Percentiles rank a stretch among this genome's conserved stretches.
Evolutionary conservation across 2,888 invertebrate species (phyloP).

Genomic region (Drosophila hamatofila): DNA sequence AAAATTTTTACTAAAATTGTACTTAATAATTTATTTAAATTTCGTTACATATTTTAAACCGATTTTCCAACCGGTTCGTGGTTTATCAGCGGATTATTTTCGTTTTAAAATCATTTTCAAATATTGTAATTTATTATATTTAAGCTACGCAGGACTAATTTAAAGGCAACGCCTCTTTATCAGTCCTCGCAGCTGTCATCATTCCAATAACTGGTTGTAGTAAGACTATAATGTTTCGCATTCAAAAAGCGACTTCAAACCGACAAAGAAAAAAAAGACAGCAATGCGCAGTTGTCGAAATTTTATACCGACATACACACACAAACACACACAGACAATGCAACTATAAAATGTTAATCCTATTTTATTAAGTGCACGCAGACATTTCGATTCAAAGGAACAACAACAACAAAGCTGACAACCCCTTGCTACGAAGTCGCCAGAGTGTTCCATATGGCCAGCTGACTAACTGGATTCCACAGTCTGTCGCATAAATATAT

Average conservation of each 20-base stretch:
- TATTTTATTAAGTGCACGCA: constrained; percentile 77
- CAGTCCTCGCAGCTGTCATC: constrained; percentile 73
- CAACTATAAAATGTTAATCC: constrained; percentile 77
- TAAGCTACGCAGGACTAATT: constrained; percentile 23
- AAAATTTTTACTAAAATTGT: too few species aligned
- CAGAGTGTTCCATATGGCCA: constrained; percentile 33
- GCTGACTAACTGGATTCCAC: constrained; percentile 65
- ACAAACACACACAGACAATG: constrained; percentile 30
- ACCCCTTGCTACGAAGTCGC: constrained; percentile 15
- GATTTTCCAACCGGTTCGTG: neutral
- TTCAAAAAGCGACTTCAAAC: constrained; percentile 21
- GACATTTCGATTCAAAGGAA: constrained; percentile 47
- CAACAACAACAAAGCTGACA: constrained; percentile 7
- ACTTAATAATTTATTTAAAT: too few species aligned
- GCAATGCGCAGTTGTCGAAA: constrained; percentile 61
- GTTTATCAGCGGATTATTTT: neutral
- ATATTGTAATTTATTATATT: constrained; percentile 3
- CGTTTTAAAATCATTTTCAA: neutral
- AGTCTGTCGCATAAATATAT: constrained; percentile 31
- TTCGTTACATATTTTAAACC: neutral
- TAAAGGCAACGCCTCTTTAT: constrained; percentile 24
- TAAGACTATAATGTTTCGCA: constrained; percentile 19
- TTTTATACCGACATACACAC: constrained; percentile 37
- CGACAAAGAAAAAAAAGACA: constrained; percentile 21
- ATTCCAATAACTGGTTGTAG: constrained; percentile 75